These are phyloP conservation scores for Malachius bipustulatus DNA, from an alignment of 2,888 invertebrate genomes.

Conservation along the genomic window DNA sequence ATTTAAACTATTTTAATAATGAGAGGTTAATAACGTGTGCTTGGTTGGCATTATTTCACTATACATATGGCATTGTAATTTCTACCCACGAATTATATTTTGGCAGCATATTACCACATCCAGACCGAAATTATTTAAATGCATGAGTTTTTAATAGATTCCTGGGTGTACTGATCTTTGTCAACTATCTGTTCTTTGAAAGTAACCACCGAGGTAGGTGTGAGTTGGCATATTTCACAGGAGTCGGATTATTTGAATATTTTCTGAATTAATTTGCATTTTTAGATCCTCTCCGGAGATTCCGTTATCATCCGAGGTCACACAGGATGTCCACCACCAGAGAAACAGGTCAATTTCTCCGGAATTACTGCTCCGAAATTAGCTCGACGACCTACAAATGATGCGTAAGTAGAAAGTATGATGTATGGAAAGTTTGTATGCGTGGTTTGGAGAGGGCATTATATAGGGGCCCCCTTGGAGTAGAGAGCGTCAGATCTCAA, in stretches of 20 bases:
- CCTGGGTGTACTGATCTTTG: too few species aligned
- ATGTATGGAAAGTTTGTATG: too few species aligned
- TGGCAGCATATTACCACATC: too few species aligned
- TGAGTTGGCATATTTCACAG: slow-evolving; percentile 28
- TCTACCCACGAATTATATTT: too few species aligned
- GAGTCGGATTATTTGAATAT: slow-evolving; percentile 8
- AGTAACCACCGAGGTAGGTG: slow-evolving; percentile 14
- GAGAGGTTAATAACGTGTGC: slow-evolving; percentile 19
- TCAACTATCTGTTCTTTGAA: too few species aligned
- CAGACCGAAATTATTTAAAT: too few species aligned
- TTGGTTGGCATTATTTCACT: slow-evolving; percentile 63
- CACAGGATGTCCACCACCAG: slow-evolving; percentile 83
- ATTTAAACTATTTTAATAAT: background rate
- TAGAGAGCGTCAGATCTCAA: too few species aligned
- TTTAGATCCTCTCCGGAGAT: slow-evolving; percentile 91
- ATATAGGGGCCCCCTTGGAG: too few species aligned
- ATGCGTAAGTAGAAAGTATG: background rate
- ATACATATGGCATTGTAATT: slow-evolving; percentile 39
- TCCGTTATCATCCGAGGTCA: slow-evolving; percentile 82
- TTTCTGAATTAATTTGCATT: slow-evolving; percentile 18
- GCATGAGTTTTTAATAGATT: too few species aligned
- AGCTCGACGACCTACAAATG: slow-evolving; percentile 55
- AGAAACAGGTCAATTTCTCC: slow-evolving; percentile 82
- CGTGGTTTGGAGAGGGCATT: too few species aligned
- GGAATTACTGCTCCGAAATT: slow-evolving; percentile 88